Evolutionary conservation across 1,140 invertebrate species (phyloP), one percentile per base, ranked within the genome.

Genomic region (Philopotamus ludificatus): DNA sequence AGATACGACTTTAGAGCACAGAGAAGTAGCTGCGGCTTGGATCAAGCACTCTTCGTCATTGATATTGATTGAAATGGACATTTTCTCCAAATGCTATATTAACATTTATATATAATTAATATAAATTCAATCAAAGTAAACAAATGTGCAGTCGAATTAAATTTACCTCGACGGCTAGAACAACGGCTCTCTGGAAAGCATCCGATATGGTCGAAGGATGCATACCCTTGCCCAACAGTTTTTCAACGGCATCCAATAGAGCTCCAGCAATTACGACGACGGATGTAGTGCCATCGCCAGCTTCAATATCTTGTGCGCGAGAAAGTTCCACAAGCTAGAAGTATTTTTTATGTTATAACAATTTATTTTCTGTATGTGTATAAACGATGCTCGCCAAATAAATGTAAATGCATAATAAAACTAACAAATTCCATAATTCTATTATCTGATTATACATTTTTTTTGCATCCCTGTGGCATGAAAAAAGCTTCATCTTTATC

Each of bases 1-100:
- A 1, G 94, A 98, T 0, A 99, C 97, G 53, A 99, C 95, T 84
- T 99, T 99, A 0, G 97, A 99, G 79, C 98, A 99, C 1, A 99
- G 81, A 7, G 97, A 94, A 21, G 98, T 99, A 7, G 94, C 93
- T 26, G 98, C 97, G 77, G 92, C 94, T 80, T 98, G 95, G 28
- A 97, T 80, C 1, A 99, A 80, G 50, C 89, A 90, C 71, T 94
- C 89, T 74, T 91, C 88, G 78, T 99, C 95, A 34, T 79, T 81
- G 10, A 99, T 79, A 73, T 98, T 88, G 45, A 99, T 85, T 22
- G 94, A 89, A 26, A 86, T 92, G 0, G 95, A 86, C 86, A 99
- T 95, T 10, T 84, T 80, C 72, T 80, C 90, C 1, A 99, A 81
- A 68, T 99, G 93, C 78, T 84, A 70, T 51, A 65, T 49, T 45